Base-by-base conservation (phyloP, 2,113 vertebrate species). In the Scophthalmus maximus region DNA sequence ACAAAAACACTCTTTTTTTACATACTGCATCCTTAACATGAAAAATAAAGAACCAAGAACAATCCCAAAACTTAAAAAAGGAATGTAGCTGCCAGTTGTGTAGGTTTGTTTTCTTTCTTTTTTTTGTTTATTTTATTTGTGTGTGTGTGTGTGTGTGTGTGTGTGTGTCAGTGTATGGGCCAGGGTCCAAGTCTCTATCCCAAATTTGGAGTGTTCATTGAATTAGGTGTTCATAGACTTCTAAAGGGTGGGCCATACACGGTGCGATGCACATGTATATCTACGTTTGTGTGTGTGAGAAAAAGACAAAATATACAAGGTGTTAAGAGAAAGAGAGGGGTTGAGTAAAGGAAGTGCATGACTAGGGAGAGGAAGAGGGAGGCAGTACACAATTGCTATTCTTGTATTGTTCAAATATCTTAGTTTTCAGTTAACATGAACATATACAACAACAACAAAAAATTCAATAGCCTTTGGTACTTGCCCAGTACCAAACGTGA, bases 11-110 rank as follows among this genome's bases (percentile, higher is more conserved):
- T n/a, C n/a, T 89, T 78, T 79, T 88, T 91, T 91, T 92, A 94
- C 94, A 94, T 94, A 94, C 93, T 94, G 93, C 94, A 94, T 94
- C 93, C 90, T 94, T 92, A 91, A 94, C 91, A 93, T 93, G 87
- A 91, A 93, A 49, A 90, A 92, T 79, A 87, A 92, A 89, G 69
- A 94, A 92, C 88, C 87, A 87, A 93, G 80, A 93, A 92, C 88
- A 92, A 93, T 90, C 90, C 88, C 89, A 85, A 88, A 91, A 94
- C 88, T 92, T 78, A 91, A 87, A 32, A 90, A 87, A 91, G 89
- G 89, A 94, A 94, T 94, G 94, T 94, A 94, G 94, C 93, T 94
- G 94, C 94, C 94, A 92, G 90, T 93, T 91, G 73, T 89, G 86
- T 81, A 56, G 66, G 75, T 91, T 87, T 64, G 73, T 82, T 78